These are phyloP conservation scores for Drosophila crucigera DNA, from an alignment of 2,888 invertebrate species.

Conservation along the genomic window DNA sequence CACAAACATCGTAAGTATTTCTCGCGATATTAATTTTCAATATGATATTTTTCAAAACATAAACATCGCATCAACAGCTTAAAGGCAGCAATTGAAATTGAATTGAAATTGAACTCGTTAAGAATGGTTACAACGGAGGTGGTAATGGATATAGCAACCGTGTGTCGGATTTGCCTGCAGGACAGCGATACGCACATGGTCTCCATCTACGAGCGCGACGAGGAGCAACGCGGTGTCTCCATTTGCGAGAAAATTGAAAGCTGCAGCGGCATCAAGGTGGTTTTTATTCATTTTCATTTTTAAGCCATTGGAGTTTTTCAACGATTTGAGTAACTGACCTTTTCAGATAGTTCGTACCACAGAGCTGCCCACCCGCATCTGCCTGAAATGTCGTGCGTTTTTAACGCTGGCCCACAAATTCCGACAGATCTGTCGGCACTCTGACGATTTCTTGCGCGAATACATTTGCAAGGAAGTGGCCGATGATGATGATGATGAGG, in stretches of 20 bases:
- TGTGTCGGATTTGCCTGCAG: conserved; percentile 82
- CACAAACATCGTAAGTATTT: background rate
- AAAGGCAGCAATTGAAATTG: background rate
- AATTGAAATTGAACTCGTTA: too few species aligned
- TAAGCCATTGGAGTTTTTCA: background rate
- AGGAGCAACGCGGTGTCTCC: conserved; percentile 35
- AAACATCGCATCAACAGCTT: conserved; percentile 9
- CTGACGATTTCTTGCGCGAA: conserved; percentile 81
- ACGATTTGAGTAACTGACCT: background rate
- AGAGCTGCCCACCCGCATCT: conserved; percentile 83
- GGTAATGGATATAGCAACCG: conserved; percentile 58
- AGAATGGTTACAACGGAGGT: conserved; percentile 48
- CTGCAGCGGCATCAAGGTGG: conserved; percentile 81
- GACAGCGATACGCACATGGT: conserved; percentile 73
- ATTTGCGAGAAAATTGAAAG: conserved; percentile 80
- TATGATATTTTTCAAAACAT: conserved; percentile 39
- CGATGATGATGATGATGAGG: conserved; percentile 33
- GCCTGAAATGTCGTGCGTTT: conserved; percentile 77
- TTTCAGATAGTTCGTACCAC: conserved; percentile 67
- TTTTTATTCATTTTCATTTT: background rate
- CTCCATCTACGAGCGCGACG: conserved; percentile 75
- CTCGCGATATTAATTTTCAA: conserved; percentile 12
- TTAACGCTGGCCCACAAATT: conserved; percentile 83
- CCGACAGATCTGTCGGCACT: conserved; percentile 82
- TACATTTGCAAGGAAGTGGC: conserved; percentile 61